Conservation (phyloP, 2,888 invertebrate species). For the Alentia gelatinosa region DNA sequence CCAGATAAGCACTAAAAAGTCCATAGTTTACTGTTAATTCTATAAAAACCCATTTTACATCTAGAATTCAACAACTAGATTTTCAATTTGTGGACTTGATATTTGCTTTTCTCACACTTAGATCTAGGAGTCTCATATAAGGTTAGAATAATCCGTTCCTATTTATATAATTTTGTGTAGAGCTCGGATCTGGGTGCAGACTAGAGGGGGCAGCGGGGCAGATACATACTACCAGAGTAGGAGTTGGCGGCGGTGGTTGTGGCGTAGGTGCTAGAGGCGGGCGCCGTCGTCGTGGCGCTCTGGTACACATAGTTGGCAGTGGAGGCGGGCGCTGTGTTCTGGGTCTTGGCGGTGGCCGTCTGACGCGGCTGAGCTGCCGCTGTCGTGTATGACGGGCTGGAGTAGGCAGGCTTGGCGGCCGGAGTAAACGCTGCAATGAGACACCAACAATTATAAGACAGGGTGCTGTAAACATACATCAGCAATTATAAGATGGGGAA, state of each 20-base stretch:
- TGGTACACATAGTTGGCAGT: constrained; percentile 75
- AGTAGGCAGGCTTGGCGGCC: constrained; percentile 56
- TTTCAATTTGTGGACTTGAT: no score
- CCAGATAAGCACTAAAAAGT: no score
- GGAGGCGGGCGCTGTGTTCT: constrained; percentile 71
- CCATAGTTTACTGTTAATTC: no score
- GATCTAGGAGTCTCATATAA: no score
- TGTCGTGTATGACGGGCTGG: constrained; percentile 50
- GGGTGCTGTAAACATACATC: no score
- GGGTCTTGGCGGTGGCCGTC: constrained; percentile 66
- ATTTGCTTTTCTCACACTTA: no score
- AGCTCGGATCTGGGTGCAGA: background rate
- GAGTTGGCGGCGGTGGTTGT: constrained; percentile 70
- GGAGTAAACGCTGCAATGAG: constrained; percentile 42
- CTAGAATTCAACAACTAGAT: no score
- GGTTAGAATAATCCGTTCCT: background rate
- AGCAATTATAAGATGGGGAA: no score
- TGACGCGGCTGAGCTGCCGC: constrained; percentile 48
- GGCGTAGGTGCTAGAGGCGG: constrained; percentile 69
- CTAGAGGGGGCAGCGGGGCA: background rate
- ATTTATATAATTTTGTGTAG: background rate
- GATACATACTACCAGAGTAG: constrained; percentile 64
- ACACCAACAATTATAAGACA: no score
- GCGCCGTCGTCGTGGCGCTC: constrained; percentile 69
- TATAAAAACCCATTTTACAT: no score